Percentiles rank a stretch among this genome's conserved stretches.
Evolutionary conservation across 1,140 invertebrate species (phyloP).

Genomic region (Kradibia gibbosae): DNA sequence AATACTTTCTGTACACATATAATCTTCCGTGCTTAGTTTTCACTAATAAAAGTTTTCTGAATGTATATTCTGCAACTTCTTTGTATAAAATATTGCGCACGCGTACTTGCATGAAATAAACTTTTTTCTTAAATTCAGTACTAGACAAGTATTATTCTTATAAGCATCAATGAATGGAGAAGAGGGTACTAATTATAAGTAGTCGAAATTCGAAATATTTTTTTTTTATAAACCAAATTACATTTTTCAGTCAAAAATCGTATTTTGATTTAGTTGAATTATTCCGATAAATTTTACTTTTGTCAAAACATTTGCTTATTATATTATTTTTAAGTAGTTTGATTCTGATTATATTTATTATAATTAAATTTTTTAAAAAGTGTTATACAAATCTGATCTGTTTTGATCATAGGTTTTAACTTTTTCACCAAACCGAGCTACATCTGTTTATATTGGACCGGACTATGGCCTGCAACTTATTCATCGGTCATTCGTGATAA

Average conservation of each 20-base stretch:
- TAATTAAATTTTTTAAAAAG: too few species aligned
- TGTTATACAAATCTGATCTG: too few species aligned
- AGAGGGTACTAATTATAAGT: not conserved
- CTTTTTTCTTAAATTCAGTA: not conserved
- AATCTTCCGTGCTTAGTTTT: too few species aligned
- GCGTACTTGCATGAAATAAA: not conserved
- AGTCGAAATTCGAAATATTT: too few species aligned
- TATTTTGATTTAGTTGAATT: too few species aligned
- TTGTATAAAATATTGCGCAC: not conserved
- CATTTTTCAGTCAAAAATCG: too few species aligned
- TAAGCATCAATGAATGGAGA: not conserved
- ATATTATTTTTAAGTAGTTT: too few species aligned
- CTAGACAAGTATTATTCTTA: not conserved
- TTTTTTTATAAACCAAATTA: too few species aligned
- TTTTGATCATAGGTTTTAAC: not conserved
- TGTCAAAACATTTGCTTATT: too few species aligned
- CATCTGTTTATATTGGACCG: not conserved
- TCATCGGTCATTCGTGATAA: not conserved
- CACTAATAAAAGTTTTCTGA: not conserved
- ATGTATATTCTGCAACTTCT: not conserved
- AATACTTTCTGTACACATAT: too few species aligned
- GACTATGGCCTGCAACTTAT: not conserved
- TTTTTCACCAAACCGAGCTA: not conserved
- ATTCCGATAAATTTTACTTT: too few species aligned
- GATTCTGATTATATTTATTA: too few species aligned